A percentile compares a stretch with the other conserved stretches of the same genome.
Conservation (phyloP, 2,888 invertebrate genomes). For the Ommatoiulus sabulosus region DNA sequence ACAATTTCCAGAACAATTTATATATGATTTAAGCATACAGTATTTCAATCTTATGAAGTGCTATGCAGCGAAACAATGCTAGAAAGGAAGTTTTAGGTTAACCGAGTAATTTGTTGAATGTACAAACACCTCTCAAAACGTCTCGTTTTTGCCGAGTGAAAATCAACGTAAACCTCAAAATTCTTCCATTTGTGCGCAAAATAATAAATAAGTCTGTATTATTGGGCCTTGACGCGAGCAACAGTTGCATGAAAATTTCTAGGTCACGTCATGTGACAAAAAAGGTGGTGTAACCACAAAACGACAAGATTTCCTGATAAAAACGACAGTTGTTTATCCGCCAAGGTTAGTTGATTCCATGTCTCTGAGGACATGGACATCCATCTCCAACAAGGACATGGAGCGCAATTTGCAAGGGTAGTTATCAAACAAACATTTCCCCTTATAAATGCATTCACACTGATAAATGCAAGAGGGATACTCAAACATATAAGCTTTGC, state of each 20-base stretch:
- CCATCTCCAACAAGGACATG: no score
- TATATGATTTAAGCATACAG: neutral
- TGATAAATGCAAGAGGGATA: neutral
- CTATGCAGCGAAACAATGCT: neutral
- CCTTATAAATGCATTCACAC: no score
- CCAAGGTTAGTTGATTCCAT: neutral
- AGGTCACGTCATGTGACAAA: conserved; percentile 13
- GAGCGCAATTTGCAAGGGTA: no score
- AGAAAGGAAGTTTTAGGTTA: neutral
- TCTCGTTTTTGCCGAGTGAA: neutral
- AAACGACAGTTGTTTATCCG: neutral
- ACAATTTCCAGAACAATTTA: neutral
- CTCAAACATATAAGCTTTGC: no score
- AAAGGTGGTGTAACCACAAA: neutral
- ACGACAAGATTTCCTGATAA: neutral
- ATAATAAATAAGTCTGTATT: neutral
- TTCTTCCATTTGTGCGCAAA: neutral
- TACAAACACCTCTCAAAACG: neutral
- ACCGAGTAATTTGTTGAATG: neutral
- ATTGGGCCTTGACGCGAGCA: neutral
- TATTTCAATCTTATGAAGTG: neutral
- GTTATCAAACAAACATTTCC: no score
- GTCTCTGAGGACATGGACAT: no score
- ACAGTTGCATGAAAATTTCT: conserved; percentile 3
- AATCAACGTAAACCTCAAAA: neutral